Percentiles rank a stretch among this genome's conserved stretches.
Evolutionary conservation across 2,113 vertebrate species (phyloP).

Genomic region (Calypte anna): DNA sequence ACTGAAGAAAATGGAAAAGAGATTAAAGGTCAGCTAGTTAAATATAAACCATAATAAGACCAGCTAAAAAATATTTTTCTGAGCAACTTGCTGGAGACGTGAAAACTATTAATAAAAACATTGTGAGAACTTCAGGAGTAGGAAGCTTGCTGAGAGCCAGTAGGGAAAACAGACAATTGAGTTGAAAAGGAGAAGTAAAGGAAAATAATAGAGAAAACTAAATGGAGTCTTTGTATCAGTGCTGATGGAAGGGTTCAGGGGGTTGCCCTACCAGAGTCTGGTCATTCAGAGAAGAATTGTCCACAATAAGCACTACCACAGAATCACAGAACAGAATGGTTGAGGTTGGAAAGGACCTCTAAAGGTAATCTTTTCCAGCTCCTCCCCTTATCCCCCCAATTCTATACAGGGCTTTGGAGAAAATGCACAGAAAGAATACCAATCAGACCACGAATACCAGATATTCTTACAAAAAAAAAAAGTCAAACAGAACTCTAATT

Average conservation of each 20-base stretch:
- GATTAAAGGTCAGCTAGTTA: not conserved
- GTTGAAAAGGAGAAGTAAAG: not conserved
- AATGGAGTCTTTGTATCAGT: not conserved
- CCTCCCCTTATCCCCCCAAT: fast-evolving
- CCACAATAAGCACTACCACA: not conserved
- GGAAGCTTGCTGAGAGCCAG: not conserved
- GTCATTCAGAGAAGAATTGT: not conserved
- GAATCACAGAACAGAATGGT: not conserved
- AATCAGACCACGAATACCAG: not conserved
- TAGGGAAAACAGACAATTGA: not conserved
- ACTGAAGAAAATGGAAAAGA: not conserved
- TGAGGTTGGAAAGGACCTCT: not conserved
- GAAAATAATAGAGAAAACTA: not conserved
- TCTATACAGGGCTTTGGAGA: not conserved
- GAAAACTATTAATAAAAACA: not conserved
- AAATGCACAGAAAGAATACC: not conserved
- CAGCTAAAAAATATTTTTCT: not conserved
- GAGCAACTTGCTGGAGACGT: not conserved
- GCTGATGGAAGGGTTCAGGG: not conserved
- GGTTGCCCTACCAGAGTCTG: not conserved
- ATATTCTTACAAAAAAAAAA: not conserved
- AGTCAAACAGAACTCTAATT: not conserved
- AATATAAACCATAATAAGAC: not conserved
- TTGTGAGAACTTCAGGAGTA: not conserved
- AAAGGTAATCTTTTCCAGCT: not conserved